Evolutionary conservation across 2,113 vertebrate genomes (phyloP).

Genomic region (Corydoras sp.): DNA sequence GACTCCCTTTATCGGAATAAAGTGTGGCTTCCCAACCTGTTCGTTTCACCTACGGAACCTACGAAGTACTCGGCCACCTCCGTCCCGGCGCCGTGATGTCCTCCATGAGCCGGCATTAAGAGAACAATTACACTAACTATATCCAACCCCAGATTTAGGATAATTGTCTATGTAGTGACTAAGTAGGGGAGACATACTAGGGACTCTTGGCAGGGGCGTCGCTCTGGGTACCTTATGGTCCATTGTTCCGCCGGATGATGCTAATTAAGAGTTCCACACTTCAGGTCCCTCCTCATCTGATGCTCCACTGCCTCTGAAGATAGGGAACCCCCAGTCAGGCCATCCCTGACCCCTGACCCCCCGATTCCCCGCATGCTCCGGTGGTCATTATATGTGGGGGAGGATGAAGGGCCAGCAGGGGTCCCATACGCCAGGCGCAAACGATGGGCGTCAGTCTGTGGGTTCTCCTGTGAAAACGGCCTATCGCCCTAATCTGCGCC

Average conservation of each 20-base stretch:
- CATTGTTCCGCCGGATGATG: slow-evolving; percentile 13
- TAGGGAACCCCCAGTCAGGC: slow-evolving; percentile 14
- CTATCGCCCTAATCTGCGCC: slow-evolving; percentile 50
- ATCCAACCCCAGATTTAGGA: neutral
- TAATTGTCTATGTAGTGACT: neutral
- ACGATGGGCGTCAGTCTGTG: slow-evolving; percentile 3
- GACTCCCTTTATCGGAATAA: slow-evolving; percentile 8
- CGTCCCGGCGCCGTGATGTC: neutral
- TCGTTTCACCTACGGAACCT: slow-evolving; percentile 24
- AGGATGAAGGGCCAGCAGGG: neutral
- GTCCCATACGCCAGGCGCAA: neutral
- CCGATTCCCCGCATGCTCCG: slow-evolving; percentile 29
- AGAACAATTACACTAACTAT: slow-evolving; percentile 1
- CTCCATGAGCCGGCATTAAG: slow-evolving; percentile 14
- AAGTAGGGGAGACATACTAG: neutral
- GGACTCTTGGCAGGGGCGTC: neutral
- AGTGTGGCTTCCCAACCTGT: slow-evolving; percentile 26
- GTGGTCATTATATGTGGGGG: slow-evolving; percentile 32
- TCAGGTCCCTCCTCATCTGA: slow-evolving; percentile 27
- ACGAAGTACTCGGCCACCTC: slow-evolving; percentile 17
- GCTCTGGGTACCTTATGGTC: neutral
- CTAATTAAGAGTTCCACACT: slow-evolving; percentile 14
- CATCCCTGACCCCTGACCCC: slow-evolving; percentile 32
- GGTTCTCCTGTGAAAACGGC: slow-evolving; percentile 50
- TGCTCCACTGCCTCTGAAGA: slow-evolving; percentile 33